Evolutionary conservation across 1,140 invertebrate species (phyloP), one percentile per base, ranked within the genome.

Genomic region (Gryon sp.): DNA sequence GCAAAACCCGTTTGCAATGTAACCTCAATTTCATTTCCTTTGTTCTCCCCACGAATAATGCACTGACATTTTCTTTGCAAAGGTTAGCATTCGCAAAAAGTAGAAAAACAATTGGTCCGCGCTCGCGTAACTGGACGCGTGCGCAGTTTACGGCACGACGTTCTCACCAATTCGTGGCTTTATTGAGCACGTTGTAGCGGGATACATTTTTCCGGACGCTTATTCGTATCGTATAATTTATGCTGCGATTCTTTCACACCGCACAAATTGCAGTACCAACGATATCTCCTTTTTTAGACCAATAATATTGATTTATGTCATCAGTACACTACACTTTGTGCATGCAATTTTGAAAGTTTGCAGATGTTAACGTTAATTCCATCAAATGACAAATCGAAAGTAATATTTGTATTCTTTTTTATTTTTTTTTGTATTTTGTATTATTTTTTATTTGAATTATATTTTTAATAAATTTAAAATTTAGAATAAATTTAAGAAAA

Each of bases 1-100:
- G 52, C 52, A 30, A 68, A 68, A 68, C 52, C 52, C 40, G 52
- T 57, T 68, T n/a, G 15, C 36, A 38, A 46, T 9, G 46, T 53
- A 66, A 55, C 63, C 52, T 68, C 50, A 40, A 68, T 68, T 57
- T 57, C 32, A 15, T 48, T 34, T 55, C 22, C 41, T 66, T 66
- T 66, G 48, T 65, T 65, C 48, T 32, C 48, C 45, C 26, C 18
- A 5, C 32, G 28, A 30, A 11, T 15, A 30, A 50, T 50, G 34
- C 32, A 40, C 45, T 53, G 46, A 53, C 40, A 45, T 65, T 53
- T 45, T 34, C 26, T 7, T 7, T 14, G 22, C 28, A 68, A 57
- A 68, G 41, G 63, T 46, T 46, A 46, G 8, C 28, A 36, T 19
- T 53, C 38, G 38, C 62, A 55, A 66, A 65, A 66, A 66, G 20